A percentile compares a stretch with the other conserved stretches of the same genome.
Evolutionary conservation across 2,888 invertebrate genomes (phyloP).

Genomic region (Rhaphigaster nebulosa): DNA sequence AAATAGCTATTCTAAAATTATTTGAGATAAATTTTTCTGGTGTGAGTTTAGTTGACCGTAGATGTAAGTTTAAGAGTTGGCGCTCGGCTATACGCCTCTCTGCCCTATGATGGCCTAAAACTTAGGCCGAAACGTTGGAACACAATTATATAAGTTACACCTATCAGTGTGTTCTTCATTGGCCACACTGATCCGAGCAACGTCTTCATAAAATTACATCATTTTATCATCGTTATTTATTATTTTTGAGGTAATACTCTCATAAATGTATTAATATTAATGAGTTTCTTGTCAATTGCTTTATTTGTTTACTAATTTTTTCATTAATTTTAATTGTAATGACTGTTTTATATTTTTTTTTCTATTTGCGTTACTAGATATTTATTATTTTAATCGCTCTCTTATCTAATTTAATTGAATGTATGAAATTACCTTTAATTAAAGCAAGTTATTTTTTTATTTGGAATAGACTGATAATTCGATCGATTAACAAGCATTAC

Average conservation of each 20-base stretch:
- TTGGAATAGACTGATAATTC: neutral
- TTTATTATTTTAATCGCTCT: neutral
- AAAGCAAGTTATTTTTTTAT: neutral
- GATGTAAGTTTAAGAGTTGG: no score
- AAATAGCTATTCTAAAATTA: neutral
- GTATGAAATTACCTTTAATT: neutral
- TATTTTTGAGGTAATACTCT: neutral
- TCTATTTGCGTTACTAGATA: neutral
- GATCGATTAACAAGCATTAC: neutral
- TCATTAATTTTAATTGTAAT: neutral
- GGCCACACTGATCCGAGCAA: no score
- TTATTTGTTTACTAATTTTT: neutral
- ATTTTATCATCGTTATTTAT: no score
- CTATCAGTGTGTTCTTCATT: no score
- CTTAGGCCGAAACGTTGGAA: no score
- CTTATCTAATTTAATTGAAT: neutral
- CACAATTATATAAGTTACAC: no score
- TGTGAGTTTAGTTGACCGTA: neutral
- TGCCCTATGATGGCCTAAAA: no score
- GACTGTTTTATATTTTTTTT: neutral
- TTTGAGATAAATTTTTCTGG: neutral
- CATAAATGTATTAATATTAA: neutral
- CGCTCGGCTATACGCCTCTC: no score
- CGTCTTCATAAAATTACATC: no score
- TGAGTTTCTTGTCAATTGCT: neutral